phyloP scores from a whole-genome alignment of 1,140 invertebrate genomes.

The Nasonia giraulti region DNA sequence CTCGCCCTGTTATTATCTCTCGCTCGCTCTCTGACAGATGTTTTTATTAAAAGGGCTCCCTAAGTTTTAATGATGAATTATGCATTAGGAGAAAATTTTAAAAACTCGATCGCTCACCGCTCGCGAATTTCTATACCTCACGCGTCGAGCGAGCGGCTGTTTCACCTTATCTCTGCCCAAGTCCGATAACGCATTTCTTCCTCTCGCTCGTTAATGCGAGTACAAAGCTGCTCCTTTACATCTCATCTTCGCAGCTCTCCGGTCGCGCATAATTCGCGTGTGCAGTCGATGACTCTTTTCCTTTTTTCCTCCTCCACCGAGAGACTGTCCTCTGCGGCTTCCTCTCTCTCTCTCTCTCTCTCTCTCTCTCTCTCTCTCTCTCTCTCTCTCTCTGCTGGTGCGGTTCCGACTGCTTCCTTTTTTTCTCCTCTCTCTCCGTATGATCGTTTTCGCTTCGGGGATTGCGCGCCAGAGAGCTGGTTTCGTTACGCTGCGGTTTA shows the following conservation, averaged over 20 bases:
- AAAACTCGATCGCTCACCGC: background rate
- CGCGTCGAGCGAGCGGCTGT: background rate
- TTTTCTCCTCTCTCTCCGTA: background rate
- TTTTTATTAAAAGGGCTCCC: constrained; percentile 37
- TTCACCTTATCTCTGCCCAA: background rate
- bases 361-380: background rate
- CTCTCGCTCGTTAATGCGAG: background rate
- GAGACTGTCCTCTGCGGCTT: background rate
- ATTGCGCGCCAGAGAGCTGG: background rate
- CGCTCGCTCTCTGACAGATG: background rate
- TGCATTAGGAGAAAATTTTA: background rate
- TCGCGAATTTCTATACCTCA: background rate
- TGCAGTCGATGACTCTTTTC: constrained; percentile 53
- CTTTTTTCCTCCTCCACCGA: background rate
- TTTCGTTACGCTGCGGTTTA: constrained; percentile 10
- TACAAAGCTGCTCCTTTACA: constrained; percentile 21
- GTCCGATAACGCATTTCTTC: background rate
- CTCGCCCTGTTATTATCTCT: constrained; percentile 44
- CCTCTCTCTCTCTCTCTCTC: background rate
- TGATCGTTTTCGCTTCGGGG: background rate
- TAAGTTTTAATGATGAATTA: constrained; percentile 38
- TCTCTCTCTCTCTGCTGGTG: background rate
- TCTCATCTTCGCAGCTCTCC: constrained; percentile 16
- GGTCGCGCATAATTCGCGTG: constrained; percentile 49
- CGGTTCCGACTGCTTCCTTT: background rate